Evolutionary conservation across 2,797 vertebrate species (phyloP).

Genomic region (Hyperoplus immaculatus): DNA sequence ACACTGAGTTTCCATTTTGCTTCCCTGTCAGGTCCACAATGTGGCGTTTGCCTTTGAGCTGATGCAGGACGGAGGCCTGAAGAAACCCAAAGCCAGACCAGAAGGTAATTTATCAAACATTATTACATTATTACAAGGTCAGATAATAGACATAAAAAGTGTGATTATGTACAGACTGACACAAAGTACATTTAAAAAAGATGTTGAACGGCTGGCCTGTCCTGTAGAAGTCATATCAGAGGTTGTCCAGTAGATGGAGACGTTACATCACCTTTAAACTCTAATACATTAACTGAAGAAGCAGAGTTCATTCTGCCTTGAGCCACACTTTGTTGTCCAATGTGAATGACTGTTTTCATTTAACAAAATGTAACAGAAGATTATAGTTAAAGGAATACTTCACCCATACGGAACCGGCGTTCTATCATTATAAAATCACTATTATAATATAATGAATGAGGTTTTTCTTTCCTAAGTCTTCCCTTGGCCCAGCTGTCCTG

Average conservation of each 20-base stretch:
- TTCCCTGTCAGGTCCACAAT: constrained; percentile 92
- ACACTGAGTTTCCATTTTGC: not conserved
- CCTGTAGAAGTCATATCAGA: constrained; percentile 14
- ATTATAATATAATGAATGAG: no score
- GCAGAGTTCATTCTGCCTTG: not conserved
- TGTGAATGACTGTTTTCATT: not conserved
- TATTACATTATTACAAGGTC: not conserved
- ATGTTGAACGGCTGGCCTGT: no score
- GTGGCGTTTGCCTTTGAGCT: constrained; percentile 96
- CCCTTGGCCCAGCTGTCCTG: no score
- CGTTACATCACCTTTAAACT: constrained; percentile 44
- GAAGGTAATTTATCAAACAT: constrained; percentile 89
- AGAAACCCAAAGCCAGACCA: constrained; percentile 96
- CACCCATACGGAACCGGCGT: no score
- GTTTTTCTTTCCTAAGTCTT: no score
- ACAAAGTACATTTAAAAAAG: not conserved
- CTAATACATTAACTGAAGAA: not conserved
- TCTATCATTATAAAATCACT: no score
- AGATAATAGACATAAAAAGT: constrained; percentile 1
- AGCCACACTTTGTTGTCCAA: constrained; percentile 9
- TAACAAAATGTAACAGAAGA: not conserved
- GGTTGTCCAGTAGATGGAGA: constrained; percentile 78
- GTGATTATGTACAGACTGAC: not conserved
- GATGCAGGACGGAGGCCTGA: constrained; percentile 96
- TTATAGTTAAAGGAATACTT: not conserved